These are phyloP conservation scores for Exephanes ischioxanthus DNA, from an alignment of 2,888 invertebrate species.

Conservation along the genomic window DNA sequence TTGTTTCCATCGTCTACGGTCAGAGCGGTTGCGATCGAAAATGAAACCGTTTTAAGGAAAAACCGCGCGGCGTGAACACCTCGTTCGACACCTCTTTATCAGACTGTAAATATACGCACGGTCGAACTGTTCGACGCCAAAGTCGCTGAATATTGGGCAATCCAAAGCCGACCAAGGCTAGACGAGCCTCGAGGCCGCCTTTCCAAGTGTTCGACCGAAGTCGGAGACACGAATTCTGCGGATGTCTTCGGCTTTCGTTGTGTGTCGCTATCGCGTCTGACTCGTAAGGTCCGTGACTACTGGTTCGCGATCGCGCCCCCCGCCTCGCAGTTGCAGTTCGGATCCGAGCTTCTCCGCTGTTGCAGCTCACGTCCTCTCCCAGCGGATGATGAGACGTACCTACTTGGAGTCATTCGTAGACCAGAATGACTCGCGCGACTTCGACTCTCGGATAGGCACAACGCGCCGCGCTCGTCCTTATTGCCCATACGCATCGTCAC, in stretches of 20 bases:
- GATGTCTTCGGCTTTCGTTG: constrained; percentile 55
- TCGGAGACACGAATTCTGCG: constrained; percentile 65
- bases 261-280: constrained; percentile 66
- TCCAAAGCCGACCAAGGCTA: constrained; percentile 85
- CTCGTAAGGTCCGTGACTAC: constrained; percentile 68
- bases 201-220: constrained; percentile 81
- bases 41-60: constrained; percentile 55
- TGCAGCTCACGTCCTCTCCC: constrained; percentile 50
- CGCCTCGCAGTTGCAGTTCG: constrained; percentile 55
- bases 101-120: constrained; percentile 16
- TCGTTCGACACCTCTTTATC: constrained; percentile 33
- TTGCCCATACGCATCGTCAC: constrained; percentile 65
- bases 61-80: constrained; percentile 33
- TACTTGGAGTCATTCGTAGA: constrained; percentile 54
- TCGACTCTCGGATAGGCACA: constrained; percentile 57
- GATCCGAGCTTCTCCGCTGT: constrained; percentile 40
- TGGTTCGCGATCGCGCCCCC: constrained; percentile 53
- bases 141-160: constrained; percentile 83
- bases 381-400: constrained; percentile 53
- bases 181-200: constrained; percentile 83
- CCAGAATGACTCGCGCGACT: constrained; percentile 17
- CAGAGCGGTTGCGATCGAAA: constrained; percentile 45
- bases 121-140: constrained; percentile 35
- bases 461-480: constrained; percentile 70
- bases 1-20: background rate